Conservation (phyloP, 2,888 invertebrate genomes). For the Notodonta ziczac region DNA sequence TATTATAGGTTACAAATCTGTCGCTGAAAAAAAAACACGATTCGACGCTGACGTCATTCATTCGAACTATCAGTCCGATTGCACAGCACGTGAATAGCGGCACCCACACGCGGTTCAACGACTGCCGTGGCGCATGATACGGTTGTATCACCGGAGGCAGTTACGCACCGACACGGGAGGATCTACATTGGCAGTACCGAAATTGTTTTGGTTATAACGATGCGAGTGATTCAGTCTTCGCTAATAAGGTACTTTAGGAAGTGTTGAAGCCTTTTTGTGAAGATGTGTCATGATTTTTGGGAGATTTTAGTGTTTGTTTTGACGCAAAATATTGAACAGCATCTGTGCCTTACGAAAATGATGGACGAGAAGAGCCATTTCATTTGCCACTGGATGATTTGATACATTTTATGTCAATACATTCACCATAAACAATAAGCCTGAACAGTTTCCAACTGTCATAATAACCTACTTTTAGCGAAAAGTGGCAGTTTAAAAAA, state of each 20-base stretch:
- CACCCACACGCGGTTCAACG: conserved; percentile 3
- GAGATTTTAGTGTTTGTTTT: background rate
- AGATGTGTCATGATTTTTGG: background rate
- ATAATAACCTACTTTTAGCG: conserved; percentile 22
- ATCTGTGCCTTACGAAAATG: too few relatives aligned
- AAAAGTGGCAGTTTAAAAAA: conserved; percentile 17
- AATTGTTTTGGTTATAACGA: conserved; percentile 15
- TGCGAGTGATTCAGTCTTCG: conserved; percentile 17
- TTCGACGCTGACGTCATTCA: background rate
- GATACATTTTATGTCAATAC: background rate
- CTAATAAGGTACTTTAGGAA: conserved; percentile 7
- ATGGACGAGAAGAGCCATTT: too few relatives aligned
- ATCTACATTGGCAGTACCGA: background rate
- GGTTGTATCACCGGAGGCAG: conserved; percentile 10
- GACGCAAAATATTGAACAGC: too few relatives aligned
- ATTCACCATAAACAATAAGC: background rate
- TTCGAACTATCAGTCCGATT: background rate
- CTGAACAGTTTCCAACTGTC: background rate
- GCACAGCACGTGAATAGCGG: conserved; percentile 1
- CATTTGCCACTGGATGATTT: background rate
- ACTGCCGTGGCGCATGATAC: background rate
- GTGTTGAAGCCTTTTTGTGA: background rate
- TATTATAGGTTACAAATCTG: too few relatives aligned
- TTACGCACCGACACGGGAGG: conserved; percentile 24
- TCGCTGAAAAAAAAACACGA: background rate